These are phyloP conservation scores for Drosophila varians DNA, from an alignment of 1,140 invertebrate genomes.

Conservation along the genomic window DNA sequence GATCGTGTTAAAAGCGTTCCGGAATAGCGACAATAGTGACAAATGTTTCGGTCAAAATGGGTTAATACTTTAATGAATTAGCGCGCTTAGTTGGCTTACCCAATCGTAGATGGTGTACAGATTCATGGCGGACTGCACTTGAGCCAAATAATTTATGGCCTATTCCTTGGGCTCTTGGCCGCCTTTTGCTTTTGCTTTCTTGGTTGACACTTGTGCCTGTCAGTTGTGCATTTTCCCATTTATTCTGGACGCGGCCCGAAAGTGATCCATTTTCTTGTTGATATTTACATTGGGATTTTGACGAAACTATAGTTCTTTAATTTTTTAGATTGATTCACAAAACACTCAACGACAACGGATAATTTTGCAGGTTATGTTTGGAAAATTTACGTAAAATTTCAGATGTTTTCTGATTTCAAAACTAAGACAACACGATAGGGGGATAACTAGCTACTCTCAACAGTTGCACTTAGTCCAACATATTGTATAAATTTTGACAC, in stretches of 20 bases:
- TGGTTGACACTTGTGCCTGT: constrained; percentile 63
- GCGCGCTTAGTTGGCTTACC: constrained; percentile 46
- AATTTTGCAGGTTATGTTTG: constrained; percentile 70
- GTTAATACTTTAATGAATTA: constrained; percentile 28
- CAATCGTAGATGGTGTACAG: constrained; percentile 79
- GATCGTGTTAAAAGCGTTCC: background rate
- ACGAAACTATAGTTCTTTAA: constrained; percentile 4
- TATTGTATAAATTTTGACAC: constrained; percentile 17
- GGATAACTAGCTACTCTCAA: constrained; percentile 31
- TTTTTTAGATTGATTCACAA: constrained; percentile 2
- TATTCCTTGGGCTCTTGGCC: constrained; percentile 36
- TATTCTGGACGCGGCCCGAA: constrained; percentile 8
- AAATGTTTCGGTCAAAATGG: constrained; percentile 13
- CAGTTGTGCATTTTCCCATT: constrained; percentile 41
- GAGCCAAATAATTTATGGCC: constrained; percentile 41
- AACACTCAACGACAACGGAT: constrained; percentile 17
- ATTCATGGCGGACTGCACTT: constrained; percentile 64
- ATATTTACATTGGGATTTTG: constrained; percentile 30
- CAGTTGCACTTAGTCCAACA: constrained; percentile 25
- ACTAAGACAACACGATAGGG: constrained; percentile 40
- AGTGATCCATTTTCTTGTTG: constrained; percentile 23
- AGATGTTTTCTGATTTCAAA: constrained; percentile 22
- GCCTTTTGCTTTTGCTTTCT: constrained; percentile 1
- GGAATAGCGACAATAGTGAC: constrained; percentile 11
- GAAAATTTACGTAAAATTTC: constrained; percentile 68